Conservation (phyloP, 2,113 vertebrate species). For the Apteryx mantelli region DNA sequence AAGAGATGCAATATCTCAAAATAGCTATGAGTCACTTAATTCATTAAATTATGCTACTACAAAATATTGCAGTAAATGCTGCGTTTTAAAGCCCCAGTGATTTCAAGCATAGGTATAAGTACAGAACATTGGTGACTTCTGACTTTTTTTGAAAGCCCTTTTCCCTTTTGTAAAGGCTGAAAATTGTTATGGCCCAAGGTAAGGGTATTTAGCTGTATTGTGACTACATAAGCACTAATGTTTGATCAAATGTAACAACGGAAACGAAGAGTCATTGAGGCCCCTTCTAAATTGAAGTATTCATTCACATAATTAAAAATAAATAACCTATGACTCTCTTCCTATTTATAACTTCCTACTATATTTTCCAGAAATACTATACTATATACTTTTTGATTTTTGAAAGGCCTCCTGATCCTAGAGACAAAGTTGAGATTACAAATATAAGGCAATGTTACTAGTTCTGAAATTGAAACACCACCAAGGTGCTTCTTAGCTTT, state of each 20-base stretch:
- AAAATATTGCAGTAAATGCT: neutral
- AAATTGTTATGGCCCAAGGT: neutral
- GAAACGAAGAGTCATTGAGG: neutral
- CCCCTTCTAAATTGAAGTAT: neutral
- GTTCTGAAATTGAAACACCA: neutral
- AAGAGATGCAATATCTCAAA: neutral
- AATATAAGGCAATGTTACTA: neutral
- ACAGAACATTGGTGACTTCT: neutral
- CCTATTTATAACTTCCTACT: neutral
- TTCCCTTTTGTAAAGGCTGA: neutral
- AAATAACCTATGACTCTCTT: neutral
- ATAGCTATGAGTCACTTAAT: neutral
- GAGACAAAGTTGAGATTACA: neutral
- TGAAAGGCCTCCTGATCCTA: neutral
- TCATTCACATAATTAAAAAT: neutral
- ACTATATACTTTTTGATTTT: neutral
- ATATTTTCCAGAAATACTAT: neutral
- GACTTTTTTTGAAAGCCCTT: neutral
- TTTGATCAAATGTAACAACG: neutral
- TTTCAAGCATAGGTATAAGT: neutral
- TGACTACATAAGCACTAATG: neutral
- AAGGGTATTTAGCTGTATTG: neutral
- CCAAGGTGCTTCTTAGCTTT: neutral
- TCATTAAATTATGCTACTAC: neutral
- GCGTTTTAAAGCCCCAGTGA: neutral